A percentile compares a stretch with the other conserved stretches of the same genome.
Conservation (phyloP, 2,113 vertebrate species). For the Lepus americanus region DNA sequence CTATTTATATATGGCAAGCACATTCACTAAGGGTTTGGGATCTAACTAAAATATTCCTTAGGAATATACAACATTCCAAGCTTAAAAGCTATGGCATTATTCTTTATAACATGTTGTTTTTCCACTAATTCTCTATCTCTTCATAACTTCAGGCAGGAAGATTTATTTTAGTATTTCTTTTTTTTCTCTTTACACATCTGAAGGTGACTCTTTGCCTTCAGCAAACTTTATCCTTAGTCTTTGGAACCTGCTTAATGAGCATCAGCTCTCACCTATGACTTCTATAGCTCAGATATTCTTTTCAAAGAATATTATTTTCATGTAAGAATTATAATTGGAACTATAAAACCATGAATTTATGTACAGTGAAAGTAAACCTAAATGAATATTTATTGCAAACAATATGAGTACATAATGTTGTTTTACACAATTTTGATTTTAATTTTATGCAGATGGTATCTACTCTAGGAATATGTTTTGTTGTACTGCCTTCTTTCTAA, state of each 20-base stretch:
- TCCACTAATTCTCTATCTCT: neutral
- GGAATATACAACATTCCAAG: neutral
- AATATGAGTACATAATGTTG: slow-evolving; percentile 47
- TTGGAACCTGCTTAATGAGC: neutral
- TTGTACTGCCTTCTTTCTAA: neutral
- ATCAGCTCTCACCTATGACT: slow-evolving; percentile 24
- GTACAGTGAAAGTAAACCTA: slow-evolving; percentile 38
- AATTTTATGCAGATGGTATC: slow-evolving; percentile 20
- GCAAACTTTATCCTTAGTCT: slow-evolving; percentile 44
- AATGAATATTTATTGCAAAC: slow-evolving; percentile 42
- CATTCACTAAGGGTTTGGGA: neutral
- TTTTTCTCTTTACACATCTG: slow-evolving; percentile 15
- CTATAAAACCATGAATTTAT: neutral
- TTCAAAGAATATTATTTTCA: slow-evolving; percentile 49
- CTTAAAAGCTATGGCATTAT: neutral
- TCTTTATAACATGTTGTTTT: neutral
- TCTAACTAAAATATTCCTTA: neutral
- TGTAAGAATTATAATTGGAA: neutral
- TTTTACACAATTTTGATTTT: slow-evolving; percentile 47
- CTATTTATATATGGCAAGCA: neutral
- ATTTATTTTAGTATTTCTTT: neutral
- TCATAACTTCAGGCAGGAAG: neutral
- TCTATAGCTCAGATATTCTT: slow-evolving; percentile 38
- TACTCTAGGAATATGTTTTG: neutral
- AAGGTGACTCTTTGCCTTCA: slow-evolving; percentile 44